A percentile compares a stretch with the other conserved stretches of the same genome.
Conservation (phyloP, 2,888 invertebrate species). For the Argynnis bischoffii region DNA sequence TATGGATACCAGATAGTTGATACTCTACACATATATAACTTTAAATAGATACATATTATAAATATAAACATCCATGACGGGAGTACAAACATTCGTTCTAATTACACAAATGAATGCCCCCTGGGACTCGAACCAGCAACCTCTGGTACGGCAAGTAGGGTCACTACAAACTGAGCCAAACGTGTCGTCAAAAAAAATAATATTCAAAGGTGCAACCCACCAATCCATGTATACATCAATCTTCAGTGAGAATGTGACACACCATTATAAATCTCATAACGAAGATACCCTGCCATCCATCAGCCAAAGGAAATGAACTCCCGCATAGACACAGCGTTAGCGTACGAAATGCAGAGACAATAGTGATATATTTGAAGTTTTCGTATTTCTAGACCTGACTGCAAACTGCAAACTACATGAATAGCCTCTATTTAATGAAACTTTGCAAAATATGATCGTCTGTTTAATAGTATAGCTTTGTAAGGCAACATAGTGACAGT, state of each 20-base stretch:
- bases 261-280: constrained; percentile 78
- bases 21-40: too few species aligned
- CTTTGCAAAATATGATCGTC: constrained; percentile 6
- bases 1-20: too few species aligned
- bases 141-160: too few species aligned
- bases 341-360: constrained; percentile 36
- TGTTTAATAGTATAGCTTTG: neutral
- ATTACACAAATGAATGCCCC: too few species aligned
- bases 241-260: constrained; percentile 68
- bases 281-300: constrained; percentile 78
- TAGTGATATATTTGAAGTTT: constrained; percentile 28
- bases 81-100: too few species aligned
- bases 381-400: neutral
- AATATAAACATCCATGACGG: too few species aligned
- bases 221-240: constrained; percentile 46
- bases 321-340: constrained; percentile 39
- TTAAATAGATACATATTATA: too few species aligned
- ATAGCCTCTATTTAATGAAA: neutral
- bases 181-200: constrained; percentile 2
- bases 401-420: neutral
- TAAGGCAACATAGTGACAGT: neutral
- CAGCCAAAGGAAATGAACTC: constrained; percentile 78
- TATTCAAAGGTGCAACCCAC: constrained; percentile 21
- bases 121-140: too few species aligned
- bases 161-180: too few species aligned